phyloP scores from a whole-genome alignment of 2,888 invertebrate species.

The Acronicta aceris region DNA sequence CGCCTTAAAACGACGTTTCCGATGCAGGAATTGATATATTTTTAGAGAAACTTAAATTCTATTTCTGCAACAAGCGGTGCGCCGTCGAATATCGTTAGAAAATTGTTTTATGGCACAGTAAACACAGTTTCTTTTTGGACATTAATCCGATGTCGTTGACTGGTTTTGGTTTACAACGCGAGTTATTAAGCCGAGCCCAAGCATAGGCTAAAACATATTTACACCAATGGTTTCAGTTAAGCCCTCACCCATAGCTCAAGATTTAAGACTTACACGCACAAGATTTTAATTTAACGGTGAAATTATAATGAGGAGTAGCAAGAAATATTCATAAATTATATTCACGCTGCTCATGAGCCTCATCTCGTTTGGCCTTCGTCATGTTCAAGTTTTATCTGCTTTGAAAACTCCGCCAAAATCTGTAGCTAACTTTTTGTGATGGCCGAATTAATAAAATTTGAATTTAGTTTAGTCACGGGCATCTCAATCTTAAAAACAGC shows the following conservation, averaged over 20 bases:
- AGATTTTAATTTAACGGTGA: no score
- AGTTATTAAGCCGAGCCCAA: constrained; percentile 3
- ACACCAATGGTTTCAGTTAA: not conserved
- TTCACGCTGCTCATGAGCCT: not conserved
- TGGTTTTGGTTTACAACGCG: constrained; percentile 22
- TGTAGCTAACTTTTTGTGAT: constrained; percentile 5
- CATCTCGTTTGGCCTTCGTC: not conserved
- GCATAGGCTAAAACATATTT: not conserved
- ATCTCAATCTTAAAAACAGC: not conserved
- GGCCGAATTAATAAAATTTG: constrained; percentile 1
- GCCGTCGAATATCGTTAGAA: constrained; percentile 64
- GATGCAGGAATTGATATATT: constrained; percentile 74
- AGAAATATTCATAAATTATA: not conserved
- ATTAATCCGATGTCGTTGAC: constrained; percentile 33
- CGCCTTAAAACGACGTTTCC: constrained; percentile 74
- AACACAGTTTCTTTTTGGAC: constrained; percentile 56
- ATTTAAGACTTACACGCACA: no score
- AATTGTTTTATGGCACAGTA: constrained; percentile 65
- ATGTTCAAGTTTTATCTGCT: constrained; percentile 3
- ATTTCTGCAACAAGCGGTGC: constrained; percentile 67
- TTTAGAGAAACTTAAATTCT: constrained; percentile 77
- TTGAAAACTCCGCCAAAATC: constrained; percentile 2
- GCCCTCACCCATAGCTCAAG: no score
- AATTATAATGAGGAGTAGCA: no score
- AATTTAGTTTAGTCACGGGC: not conserved